These are phyloP conservation scores for Pardalotus punctatus DNA, from an alignment of 2,113 vertebrate genomes.

Conservation along the genomic window DNA sequence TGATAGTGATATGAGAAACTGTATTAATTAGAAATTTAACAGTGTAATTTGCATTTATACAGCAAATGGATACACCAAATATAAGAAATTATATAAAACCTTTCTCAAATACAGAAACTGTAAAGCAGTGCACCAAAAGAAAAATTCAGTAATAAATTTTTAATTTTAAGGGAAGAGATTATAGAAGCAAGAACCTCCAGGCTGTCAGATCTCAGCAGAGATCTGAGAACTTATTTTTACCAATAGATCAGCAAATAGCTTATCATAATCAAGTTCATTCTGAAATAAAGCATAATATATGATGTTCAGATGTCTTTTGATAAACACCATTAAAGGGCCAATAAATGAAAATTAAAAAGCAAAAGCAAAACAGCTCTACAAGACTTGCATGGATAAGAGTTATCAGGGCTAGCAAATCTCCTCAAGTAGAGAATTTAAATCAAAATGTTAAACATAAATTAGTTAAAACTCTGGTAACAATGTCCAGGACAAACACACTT, in stretches of 20 bases:
- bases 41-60: background rate
- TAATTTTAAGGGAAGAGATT: background rate
- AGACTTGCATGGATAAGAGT: background rate
- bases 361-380: background rate
- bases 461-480: background rate
- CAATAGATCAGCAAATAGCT: background rate
- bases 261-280: background rate
- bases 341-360: background rate
- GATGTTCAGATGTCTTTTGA: background rate
- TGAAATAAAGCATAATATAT: background rate
- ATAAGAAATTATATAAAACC: background rate
- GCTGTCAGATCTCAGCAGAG: background rate
- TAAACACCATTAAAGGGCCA: background rate
- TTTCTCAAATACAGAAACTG: background rate
- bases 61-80: background rate
- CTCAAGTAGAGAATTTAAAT: background rate
- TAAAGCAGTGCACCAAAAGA: background rate
- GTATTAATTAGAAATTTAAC: background rate
- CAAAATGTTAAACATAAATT: background rate
- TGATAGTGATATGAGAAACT: background rate
- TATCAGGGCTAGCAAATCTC: background rate
- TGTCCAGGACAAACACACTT: background rate
- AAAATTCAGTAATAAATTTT: background rate
- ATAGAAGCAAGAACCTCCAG: background rate
- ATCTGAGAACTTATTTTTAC: background rate